Evolutionary conservation across 2,113 vertebrate genomes (phyloP), one percentile per base, ranked within the genome.

Genomic region (Papio anubis): DNA sequence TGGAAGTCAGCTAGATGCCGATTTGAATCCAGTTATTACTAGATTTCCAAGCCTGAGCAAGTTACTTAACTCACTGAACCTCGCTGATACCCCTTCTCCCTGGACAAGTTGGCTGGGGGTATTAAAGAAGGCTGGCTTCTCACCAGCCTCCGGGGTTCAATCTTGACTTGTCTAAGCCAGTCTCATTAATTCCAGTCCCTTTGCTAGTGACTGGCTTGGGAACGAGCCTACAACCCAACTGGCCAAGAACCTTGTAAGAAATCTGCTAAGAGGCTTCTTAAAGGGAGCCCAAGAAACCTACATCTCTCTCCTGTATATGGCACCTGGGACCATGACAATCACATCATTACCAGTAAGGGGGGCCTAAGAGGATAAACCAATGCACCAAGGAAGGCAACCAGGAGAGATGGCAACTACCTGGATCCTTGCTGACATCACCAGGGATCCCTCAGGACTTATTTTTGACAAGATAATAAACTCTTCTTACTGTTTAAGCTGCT

Each of bases 81-180:
- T 32, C 7, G 0, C 25, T 83, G 45, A 8, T 1, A 2, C 3
- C 55, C 50, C 82, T 40, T 27, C 16, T 75, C 9, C 27, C 3
- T 16, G 59, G 70, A 17, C 75, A 66, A 88, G 73, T 40, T 9
- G 57, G 9, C 55, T 23, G 30, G 20, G 70, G 27, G 21, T 30
- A 30, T 23, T 20, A 35, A 27, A 21, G 64, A 45, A 48, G 75
- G 55, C 38, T 5, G 20, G 50, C 0, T 48, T 38, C 52, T 82
- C 52, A 8, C 3, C 12, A 81, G 64, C 1, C 20, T 45, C 78
- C 7, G 23, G 18, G 35, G 45, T 59, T 40, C 13, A 48, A 61
- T 25, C 64, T 9, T 27, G 84, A 38, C 64, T 35, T 45, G 43
- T 66, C 38, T n/a, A 80, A 50, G 32, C 10, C 32, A 38, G 23